Percentiles rank a stretch among this genome's conserved stretches.
Conservation (phyloP, 2,888 invertebrate genomes). For the Hymenopus coronatus region DNA sequence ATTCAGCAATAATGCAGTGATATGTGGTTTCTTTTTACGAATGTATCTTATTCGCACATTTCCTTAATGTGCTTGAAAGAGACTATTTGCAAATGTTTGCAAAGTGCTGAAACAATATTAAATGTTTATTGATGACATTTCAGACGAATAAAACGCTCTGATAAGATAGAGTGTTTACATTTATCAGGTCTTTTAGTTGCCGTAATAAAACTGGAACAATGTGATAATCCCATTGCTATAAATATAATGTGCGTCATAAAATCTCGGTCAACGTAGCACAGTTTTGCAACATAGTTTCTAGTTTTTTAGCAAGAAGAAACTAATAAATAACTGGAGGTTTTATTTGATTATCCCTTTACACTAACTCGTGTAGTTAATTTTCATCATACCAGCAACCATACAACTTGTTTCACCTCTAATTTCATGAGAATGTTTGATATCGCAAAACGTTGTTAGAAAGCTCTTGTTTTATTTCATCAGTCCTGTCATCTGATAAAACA, state of each 20-base stretch:
- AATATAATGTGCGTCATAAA: not conserved
- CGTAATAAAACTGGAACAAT: not conserved
- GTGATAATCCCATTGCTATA: not conserved
- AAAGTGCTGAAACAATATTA: too few species aligned
- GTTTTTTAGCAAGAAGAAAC: not conserved
- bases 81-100: too few species aligned
- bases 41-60: too few species aligned
- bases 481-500: too few species aligned
- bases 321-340: not conserved
- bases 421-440: not conserved
- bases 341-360: not conserved
- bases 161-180: not conserved
- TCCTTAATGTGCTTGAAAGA: too few species aligned
- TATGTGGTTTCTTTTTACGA: too few species aligned
- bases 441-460: not conserved
- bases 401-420: not conserved
- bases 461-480: not conserved
- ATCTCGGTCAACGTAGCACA: not conserved
- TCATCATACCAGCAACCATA: too few species aligned
- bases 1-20: too few species aligned
- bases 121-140: too few species aligned
- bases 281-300: not conserved
- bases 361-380: not conserved
- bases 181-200: not conserved
- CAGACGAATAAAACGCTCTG: too few species aligned